phyloP scores from a whole-genome alignment of 2,888 invertebrate genomes.

The Clunio marinus region DNA sequence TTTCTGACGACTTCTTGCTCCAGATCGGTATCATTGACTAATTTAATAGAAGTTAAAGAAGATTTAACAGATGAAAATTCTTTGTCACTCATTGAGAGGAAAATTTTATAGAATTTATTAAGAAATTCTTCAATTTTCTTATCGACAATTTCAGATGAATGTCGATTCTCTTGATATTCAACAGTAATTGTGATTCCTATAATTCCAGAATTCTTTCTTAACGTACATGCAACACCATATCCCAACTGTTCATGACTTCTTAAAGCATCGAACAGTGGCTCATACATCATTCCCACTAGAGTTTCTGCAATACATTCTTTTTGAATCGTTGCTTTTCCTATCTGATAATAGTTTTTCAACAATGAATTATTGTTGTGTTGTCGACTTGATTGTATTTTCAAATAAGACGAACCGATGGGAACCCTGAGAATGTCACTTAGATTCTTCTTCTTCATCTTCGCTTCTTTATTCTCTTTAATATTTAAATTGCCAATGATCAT shows the following conservation, averaged over 20 bases:
- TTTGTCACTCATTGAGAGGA: slow-evolving; percentile 57
- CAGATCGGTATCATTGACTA: slow-evolving; percentile 69
- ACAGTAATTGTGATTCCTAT: slow-evolving; percentile 75
- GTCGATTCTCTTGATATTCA: slow-evolving; percentile 72
- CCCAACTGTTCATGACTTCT: slow-evolving; percentile 87
- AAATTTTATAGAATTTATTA: slow-evolving; percentile 57
- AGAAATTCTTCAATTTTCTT: slow-evolving; percentile 69
- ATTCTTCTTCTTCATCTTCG: neutral
- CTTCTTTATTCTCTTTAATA: slow-evolving; percentile 49
- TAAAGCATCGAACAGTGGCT: slow-evolving; percentile 79
- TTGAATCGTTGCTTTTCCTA: slow-evolving; percentile 58
- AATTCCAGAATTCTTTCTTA: slow-evolving; percentile 71
- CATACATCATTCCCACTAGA: slow-evolving; percentile 78
- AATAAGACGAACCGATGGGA: slow-evolving; percentile 63
- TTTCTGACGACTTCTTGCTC: slow-evolving; percentile 71
- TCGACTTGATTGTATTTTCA: slow-evolving; percentile 68
- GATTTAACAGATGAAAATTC: slow-evolving; percentile 61
- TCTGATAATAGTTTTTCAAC: slow-evolving; percentile 83
- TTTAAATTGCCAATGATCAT: no score
- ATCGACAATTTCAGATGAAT: slow-evolving; percentile 64
- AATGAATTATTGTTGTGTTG: slow-evolving; percentile 71
- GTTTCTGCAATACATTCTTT: slow-evolving; percentile 67
- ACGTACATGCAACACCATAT: slow-evolving; percentile 70
- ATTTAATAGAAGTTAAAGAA: slow-evolving; percentile 70
- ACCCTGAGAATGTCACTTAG: slow-evolving; percentile 55